Conservation (phyloP, 2,113 vertebrate species). For the Fukomys damarensis region DNA sequence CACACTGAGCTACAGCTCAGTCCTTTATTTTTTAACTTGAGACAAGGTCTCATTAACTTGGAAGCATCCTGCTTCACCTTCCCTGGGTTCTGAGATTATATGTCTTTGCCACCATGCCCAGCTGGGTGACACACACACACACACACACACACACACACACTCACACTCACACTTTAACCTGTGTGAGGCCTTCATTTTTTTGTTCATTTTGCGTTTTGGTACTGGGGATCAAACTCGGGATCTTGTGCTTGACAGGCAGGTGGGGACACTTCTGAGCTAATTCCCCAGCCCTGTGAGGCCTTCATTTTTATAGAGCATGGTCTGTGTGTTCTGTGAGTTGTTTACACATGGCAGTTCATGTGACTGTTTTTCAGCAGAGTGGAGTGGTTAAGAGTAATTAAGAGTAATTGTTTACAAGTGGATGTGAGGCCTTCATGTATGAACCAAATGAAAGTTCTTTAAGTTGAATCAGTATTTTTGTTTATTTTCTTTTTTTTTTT, state of each 20-base stretch:
- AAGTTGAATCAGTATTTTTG: neutral
- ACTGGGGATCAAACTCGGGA: too few relatives aligned
- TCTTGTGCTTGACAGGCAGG: too few relatives aligned
- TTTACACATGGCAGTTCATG: neutral
- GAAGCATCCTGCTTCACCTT: neutral
- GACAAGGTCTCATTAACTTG: neutral
- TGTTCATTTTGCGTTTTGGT: too few relatives aligned
- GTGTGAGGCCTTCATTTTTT: neutral
- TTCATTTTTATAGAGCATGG: neutral
- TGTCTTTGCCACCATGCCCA: neutral
- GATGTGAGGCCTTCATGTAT: neutral
- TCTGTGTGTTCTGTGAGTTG: neutral
- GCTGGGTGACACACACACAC: neutral
- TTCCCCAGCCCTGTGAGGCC: too few relatives aligned
- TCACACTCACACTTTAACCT: too few relatives aligned
- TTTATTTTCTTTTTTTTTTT: too few relatives aligned
- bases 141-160: too few relatives aligned
- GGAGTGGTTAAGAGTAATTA: neutral
- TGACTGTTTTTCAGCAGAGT: neutral
- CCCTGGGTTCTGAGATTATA: neutral
- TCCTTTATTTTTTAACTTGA: neutral
- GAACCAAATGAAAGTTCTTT: neutral
- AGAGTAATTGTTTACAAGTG: conserved; percentile 13
- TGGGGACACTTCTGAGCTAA: too few relatives aligned
- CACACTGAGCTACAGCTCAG: neutral